Evolutionary conservation across 2,113 vertebrate species (phyloP).

Genomic region (Carassius gibelio): DNA sequence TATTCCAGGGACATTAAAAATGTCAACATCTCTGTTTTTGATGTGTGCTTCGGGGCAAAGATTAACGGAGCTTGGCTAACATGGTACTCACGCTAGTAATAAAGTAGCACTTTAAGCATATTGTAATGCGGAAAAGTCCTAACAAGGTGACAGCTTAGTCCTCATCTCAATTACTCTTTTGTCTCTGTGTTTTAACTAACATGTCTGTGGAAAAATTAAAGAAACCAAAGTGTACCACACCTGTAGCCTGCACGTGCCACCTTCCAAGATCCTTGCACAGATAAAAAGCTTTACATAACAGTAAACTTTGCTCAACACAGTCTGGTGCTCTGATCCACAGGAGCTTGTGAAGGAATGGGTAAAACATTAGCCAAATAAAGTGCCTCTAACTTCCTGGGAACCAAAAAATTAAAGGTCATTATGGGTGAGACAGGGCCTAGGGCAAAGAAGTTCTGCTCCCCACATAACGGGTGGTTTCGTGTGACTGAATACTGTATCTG

Average conservation of each 20-base stretch:
- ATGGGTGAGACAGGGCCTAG: conserved; percentile 59
- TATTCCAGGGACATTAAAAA: conserved; percentile 21
- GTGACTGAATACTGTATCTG: conserved; percentile 67
- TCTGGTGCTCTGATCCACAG: conserved; percentile 34
- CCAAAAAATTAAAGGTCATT: conserved; percentile 64
- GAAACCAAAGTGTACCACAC: background rate
- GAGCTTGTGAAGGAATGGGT: conserved; percentile 57
- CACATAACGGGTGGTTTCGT: conserved; percentile 60
- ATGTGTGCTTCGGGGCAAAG: conserved; percentile 10
- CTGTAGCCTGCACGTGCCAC: background rate
- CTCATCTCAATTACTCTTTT: background rate
- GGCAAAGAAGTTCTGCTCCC: conserved; percentile 55
- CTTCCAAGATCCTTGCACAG: conserved; percentile 3
- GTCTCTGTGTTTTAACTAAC: background rate
- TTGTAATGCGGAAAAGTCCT: background rate
- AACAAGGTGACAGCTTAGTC: conserved; percentile 7
- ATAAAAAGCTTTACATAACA: background rate
- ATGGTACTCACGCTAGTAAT: background rate
- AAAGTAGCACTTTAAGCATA: conserved; percentile 27
- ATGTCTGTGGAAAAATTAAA: background rate
- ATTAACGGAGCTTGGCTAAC: conserved; percentile 23
- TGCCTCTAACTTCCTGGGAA: conserved; percentile 41
- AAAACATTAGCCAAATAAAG: conserved; percentile 68
- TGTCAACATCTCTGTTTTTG: conserved; percentile 2
- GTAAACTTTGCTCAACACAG: conserved; percentile 50